A percentile compares a stretch with the other conserved stretches of the same genome.
phyloP scores from a whole-genome alignment of 2,797 vertebrate genomes.

The Clangula hyemalis region DNA sequence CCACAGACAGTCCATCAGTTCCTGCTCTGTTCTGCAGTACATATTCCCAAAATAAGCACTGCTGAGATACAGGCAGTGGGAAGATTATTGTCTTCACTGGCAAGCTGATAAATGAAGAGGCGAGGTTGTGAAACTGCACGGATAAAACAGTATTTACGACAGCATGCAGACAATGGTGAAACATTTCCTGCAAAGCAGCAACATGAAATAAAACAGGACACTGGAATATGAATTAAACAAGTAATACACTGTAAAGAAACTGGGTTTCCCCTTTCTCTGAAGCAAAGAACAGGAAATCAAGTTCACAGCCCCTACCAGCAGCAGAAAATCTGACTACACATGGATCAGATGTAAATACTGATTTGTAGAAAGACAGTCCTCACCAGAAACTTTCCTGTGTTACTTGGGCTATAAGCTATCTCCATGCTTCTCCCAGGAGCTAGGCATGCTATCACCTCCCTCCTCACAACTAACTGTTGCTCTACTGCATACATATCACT shows the following conservation, averaged over 20 bases:
- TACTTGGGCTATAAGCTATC: not conserved
- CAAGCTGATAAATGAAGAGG: slow-evolving; percentile 36
- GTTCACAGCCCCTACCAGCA: not conserved
- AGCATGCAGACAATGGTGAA: not conserved
- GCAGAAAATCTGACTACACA: not conserved
- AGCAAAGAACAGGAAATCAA: not conserved
- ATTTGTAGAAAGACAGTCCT: not conserved
- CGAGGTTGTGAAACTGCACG: slow-evolving; percentile 12
- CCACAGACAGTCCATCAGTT: slow-evolving; percentile 27
- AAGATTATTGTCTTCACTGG: slow-evolving; percentile 51
- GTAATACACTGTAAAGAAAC: not conserved
- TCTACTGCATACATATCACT: not conserved
- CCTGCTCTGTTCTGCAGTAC: not conserved
- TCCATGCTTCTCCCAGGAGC: not conserved
- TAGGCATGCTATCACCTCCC: not conserved
- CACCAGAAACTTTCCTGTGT: not conserved
- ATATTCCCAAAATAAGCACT: not conserved
- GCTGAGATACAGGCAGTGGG: slow-evolving; percentile 24
- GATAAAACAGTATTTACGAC: not conserved
- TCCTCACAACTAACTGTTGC: not conserved
- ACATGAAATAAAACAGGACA: not conserved
- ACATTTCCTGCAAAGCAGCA: not conserved
- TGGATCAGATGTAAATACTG: not conserved
- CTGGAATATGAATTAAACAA: not conserved
- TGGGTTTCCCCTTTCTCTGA: not conserved